phyloP scores from a whole-genome alignment of 1,140 invertebrate species.

The Macrobrachium rosenbergii region DNA sequence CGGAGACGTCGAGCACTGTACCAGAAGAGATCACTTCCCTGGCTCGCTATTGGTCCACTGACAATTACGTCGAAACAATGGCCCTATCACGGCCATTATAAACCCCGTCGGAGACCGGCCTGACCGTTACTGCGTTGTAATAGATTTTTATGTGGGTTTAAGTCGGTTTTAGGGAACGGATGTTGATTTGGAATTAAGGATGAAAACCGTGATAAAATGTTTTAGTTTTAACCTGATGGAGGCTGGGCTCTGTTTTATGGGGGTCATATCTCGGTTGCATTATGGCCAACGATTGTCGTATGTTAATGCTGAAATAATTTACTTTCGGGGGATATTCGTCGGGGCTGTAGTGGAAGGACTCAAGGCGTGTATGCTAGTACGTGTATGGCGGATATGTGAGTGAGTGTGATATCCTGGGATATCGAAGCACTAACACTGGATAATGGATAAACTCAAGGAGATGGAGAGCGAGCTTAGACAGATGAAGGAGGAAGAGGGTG shows the following conservation, averaged over 20 bases:
- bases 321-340: not conserved
- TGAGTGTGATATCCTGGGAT: no score
- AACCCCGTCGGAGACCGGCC: constrained; percentile 30
- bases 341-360: not conserved
- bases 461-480: no score
- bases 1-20: constrained; percentile 8
- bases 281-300: no score
- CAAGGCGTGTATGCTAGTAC: no score
- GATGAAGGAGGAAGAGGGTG: no score
- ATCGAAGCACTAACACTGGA: no score
- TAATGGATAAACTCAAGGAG: no score
- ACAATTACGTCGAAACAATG: constrained; percentile 53
- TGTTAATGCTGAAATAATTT: no score
- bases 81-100: constrained; percentile 50
- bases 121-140: constrained; percentile 54
- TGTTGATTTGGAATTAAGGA: constrained; percentile 47
- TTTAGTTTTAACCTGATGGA: no score
- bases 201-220: constrained; percentile 12
- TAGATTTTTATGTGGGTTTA: constrained; percentile 54
- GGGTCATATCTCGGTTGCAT: no score
- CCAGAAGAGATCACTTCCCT: constrained; percentile 12
- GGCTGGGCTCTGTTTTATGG: no score
- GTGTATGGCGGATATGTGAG: no score
- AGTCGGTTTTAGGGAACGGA: constrained; percentile 40
- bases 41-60: constrained; percentile 25